Evolutionary conservation across 2,797 vertebrate species (phyloP).

Genomic region (Smutsia gigantea): DNA sequence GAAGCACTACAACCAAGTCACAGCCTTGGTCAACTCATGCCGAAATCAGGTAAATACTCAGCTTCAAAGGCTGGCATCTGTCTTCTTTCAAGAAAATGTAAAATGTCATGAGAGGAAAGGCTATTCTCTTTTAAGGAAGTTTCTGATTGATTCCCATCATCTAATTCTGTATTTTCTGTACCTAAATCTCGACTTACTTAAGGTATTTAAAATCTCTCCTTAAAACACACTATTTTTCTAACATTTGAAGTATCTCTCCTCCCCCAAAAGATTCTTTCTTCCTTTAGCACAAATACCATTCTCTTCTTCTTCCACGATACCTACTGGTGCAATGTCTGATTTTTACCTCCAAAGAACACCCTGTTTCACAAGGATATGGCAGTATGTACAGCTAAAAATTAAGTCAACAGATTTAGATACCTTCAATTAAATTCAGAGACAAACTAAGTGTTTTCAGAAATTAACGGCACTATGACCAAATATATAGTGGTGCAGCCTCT

Average conservation of each 20-base stretch:
- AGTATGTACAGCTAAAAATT: neutral
- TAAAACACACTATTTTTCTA: neutral
- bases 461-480: neutral
- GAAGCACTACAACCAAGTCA: neutral
- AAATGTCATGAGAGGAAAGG: neutral
- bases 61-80: neutral
- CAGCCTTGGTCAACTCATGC: neutral
- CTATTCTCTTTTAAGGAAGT: neutral
- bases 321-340: neutral
- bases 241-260: neutral
- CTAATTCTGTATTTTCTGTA: neutral
- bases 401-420: neutral
- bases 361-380: neutral
- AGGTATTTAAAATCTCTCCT: slow-evolving; percentile 20
- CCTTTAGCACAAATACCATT: slow-evolving; percentile 20
- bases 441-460: slow-evolving; percentile 25
- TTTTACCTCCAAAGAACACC: neutral
- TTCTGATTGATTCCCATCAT: neutral
- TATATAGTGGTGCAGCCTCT: neutral
- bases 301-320: neutral
- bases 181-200: neutral
- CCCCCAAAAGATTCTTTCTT: neutral
- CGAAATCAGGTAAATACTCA: slow-evolving; percentile 26
- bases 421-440: neutral
- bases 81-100: slow-evolving; percentile 32